Base-by-base conservation (phyloP, 2,797 vertebrate genomes). In the Enteromius radiatus region DNA sequence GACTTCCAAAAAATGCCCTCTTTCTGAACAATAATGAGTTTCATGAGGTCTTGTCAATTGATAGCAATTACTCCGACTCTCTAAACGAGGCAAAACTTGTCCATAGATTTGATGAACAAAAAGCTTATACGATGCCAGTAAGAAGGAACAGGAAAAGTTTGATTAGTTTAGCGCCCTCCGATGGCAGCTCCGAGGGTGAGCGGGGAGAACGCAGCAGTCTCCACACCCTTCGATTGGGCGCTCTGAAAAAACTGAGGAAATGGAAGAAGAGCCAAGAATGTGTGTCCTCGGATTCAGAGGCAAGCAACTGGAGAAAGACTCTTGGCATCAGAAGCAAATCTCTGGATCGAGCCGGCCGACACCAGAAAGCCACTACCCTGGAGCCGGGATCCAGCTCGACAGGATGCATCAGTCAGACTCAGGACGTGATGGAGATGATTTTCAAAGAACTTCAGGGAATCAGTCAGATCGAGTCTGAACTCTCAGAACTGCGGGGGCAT, bases 361-460 rank as follows among this genome's bases (percentile, higher is more conserved):
- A 97, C 81, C 97, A 97, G 83, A 98, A 98, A 88, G 94, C 96
- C 61, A 95, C 91, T 23, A 92, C 95, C 8, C 89, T 98, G 23
- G 98, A 99, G 88, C 97, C 98, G 14, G 95, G 97, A 17, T 99
- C 97, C 87, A 99, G 97, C 86, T 99, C 98, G 0, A 98, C 97
- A 2, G 97, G 97, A 80, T 98, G 97, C 88, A 98, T 99, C 89
- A 99, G 96, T 91, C 97, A 99, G 89, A 99, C 98, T 8, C 98
- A 98, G 9, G 97, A 99, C 91, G 97, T 99, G 80, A 99, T 99
- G 98, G 98, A 99, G 92, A 99, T 99, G 98, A 99, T 99, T 86
- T 99, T 99, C 84, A 99, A 99, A 90, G 98, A 99, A 88, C 97
- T 99, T 86, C 98, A 99, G 90, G 98, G 98, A 69, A 99, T 99